Base-by-base conservation (phyloP, 2,113 vertebrate genomes). In the Anas platyrhynchos region DNA sequence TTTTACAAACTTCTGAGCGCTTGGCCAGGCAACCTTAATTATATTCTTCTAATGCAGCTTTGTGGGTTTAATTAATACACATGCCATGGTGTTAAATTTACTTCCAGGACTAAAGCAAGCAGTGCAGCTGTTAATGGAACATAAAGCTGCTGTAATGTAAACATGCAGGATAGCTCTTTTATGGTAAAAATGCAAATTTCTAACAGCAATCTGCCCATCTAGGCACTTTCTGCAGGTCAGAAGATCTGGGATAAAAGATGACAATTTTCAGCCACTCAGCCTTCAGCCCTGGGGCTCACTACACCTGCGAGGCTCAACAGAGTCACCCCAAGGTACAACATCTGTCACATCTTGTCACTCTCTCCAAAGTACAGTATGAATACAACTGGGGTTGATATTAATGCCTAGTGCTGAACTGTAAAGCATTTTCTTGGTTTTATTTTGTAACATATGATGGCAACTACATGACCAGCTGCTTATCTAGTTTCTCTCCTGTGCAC, bases 1-100 rank as follows among this genome's bases (percentile, higher is more conserved):
- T 78, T 86, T 86, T n/a, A 88, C 18, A 65, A 92, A 76, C 86
- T 82, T 69, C 54, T 11, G 58, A 83, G 56, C 29, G 44, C 48
- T 69, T 73, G 62, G 83, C 43, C 88, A 92, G 21, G 41, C 58
- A 84, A 72, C 38, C 21, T 82, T 16, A 41, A 56, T 79, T 68
- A 61, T 10, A 68, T 44, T 72, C 56, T 68, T 65, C 79, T n/a
- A 34, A 44, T 31, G 66, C 27, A 6, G 6, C 86, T 95, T 74
- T 68, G 34, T 76, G 56, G 14, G 36, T 95, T 88, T 91, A 88
- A 96, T 81, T 86, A 81, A 86, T 38, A 81, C n/a, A 67, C 1
- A 14, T 52, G 27, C 31, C 46, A 71, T 6, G 31, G 32, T 86
- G 55, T n/a, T 74, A 77, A 29, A 71, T 88, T 83, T 74, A 52